Evolutionary conservation across 35 echinoderm and acorn worm genomes (phyloP).

Genomic region (Ptychodera flava): DNA sequence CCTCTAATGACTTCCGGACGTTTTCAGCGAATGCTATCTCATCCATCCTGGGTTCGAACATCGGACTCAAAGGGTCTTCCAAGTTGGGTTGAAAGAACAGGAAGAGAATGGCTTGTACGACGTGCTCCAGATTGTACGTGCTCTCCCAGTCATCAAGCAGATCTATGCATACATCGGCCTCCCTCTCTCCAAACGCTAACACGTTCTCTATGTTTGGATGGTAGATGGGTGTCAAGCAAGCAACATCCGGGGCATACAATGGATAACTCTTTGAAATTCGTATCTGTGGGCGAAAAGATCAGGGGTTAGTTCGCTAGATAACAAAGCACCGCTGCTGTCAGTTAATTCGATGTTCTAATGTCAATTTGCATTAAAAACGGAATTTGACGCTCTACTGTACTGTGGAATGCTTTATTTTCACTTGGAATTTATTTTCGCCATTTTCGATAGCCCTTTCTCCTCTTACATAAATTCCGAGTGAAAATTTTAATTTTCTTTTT

Average conservation of each 20-base stretch:
- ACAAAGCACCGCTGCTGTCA: no score
- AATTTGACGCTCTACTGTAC: no score
- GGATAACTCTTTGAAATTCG: neutral
- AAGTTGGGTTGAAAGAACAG: constrained; percentile 72
- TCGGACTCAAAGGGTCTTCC: constrained; percentile 51
- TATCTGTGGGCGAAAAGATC: neutral
- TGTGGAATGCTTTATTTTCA: no score
- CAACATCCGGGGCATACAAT: constrained; percentile 7
- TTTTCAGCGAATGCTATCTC: constrained; percentile 42
- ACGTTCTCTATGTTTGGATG: constrained; percentile 86
- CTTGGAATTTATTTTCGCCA: no score
- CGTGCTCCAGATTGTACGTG: constrained; percentile 45
- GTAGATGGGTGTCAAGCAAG: constrained; percentile 62
- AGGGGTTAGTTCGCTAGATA: no score
- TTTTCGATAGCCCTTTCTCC: no score
- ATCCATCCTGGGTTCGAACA: constrained; percentile 31
- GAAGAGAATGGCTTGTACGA: constrained; percentile 72
- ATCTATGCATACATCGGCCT: constrained; percentile 70
- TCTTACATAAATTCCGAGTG: no score
- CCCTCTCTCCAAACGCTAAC: constrained; percentile 14
- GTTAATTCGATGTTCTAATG: no score
- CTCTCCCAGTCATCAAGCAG: constrained; percentile 45
- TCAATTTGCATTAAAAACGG: no score
- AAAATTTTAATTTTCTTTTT: no score
- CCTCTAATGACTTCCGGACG: constrained; percentile 50